Conservation (phyloP, 2,888 invertebrate species). For the Orgyia antiqua region DNA sequence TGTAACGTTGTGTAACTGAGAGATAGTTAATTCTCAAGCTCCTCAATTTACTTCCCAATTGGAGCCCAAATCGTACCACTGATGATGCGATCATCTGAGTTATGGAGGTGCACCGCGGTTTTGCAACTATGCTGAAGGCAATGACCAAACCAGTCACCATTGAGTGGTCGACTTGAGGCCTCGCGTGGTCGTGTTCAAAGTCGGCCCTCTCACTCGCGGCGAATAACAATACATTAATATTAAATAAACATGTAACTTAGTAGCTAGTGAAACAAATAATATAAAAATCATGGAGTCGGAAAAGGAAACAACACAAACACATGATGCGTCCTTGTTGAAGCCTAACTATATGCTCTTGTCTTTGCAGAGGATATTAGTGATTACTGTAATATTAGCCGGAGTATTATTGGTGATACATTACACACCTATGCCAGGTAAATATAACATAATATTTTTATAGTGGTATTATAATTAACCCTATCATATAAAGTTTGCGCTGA, state of each 20-base stretch:
- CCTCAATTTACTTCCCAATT: constrained; percentile 62
- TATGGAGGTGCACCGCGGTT: constrained; percentile 33
- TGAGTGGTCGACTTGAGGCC: constrained; percentile 57
- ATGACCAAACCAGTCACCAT: constrained; percentile 53
- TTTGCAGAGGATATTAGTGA: constrained; percentile 81
- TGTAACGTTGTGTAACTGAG: constrained; percentile 53
- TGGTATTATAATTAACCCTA: too few species aligned
- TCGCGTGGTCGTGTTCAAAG: constrained; percentile 53
- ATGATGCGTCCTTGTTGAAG: constrained; percentile 44
- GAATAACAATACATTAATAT: constrained; percentile 8
- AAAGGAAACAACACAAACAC: constrained; percentile 37
- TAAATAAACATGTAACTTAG: constrained; percentile 36
- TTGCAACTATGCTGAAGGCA: constrained; percentile 34
- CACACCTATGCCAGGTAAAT: constrained; percentile 84
- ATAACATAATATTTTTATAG: too few species aligned
- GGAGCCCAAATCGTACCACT: constrained; percentile 35
- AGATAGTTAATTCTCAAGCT: constrained; percentile 46
- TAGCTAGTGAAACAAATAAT: constrained; percentile 3
- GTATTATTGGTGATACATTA: constrained; percentile 84
- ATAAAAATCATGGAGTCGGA: constrained; percentile 48
- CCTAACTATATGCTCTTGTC: constrained; percentile 78
- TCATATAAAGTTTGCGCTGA: too few species aligned
- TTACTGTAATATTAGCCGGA: constrained; percentile 81
- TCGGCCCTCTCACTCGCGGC: constrained; percentile 17
- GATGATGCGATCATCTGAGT: constrained; percentile 13